These are phyloP conservation scores for Scolopax mira DNA, from an alignment of 2,113 vertebrate species.

Conservation along the genomic window DNA sequence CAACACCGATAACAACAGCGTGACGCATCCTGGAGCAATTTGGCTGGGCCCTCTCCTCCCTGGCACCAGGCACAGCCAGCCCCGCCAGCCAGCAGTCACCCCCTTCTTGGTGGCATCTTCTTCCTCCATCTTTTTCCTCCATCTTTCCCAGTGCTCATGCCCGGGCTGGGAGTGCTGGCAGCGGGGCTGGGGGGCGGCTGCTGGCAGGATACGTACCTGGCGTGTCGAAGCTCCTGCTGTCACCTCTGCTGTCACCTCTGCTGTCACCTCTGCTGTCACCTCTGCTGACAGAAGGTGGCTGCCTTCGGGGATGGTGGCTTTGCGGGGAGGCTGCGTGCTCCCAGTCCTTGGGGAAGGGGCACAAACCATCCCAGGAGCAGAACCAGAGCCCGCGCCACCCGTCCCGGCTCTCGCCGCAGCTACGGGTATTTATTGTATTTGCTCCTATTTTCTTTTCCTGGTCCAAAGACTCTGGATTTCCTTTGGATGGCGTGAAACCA, in stretches of 20 bases:
- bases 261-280: neutral
- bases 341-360: neutral
- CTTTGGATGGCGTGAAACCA: slow-evolving; percentile 50
- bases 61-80: neutral
- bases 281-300: neutral
- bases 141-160: neutral
- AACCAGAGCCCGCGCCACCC: neutral
- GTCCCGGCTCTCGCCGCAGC: neutral
- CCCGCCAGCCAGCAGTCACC: neutral
- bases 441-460: slow-evolving; percentile 42
- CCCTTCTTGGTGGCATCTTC: neutral
- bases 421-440: neutral
- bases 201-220: neutral
- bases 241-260: neutral
- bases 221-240: neutral
- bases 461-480: slow-evolving; percentile 57
- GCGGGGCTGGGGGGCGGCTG: neutral
- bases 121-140: neutral
- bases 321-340: neutral
- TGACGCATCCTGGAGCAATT: neutral
- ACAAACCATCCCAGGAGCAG: neutral
- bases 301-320: neutral
- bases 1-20: neutral
- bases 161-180: neutral
- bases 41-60: neutral